Evolutionary conservation across 2,888 invertebrate genomes (phyloP).

Genomic region (Perdita meconis): DNA sequence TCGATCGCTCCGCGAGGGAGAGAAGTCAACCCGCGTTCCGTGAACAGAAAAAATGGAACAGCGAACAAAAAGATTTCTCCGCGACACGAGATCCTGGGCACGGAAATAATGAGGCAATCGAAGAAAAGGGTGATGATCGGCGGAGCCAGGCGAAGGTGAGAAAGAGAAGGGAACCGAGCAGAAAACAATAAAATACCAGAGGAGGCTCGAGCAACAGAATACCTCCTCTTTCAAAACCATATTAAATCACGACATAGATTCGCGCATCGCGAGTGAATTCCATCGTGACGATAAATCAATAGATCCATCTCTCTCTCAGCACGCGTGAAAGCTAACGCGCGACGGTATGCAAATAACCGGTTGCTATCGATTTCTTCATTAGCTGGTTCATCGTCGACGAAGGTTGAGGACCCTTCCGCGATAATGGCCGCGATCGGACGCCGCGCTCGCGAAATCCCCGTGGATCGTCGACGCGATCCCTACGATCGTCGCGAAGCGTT

Average conservation of each 20-base stretch:
- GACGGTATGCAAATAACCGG: slow-evolving; percentile 46
- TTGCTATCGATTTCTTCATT: slow-evolving; percentile 54
- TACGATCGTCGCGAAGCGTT: slow-evolving; percentile 23
- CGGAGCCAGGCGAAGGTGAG: slow-evolving; percentile 17
- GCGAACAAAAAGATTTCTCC: slow-evolving; percentile 64
- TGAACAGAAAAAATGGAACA: background rate
- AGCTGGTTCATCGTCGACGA: background rate
- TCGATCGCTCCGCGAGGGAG: slow-evolving; percentile 26
- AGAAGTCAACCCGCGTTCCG: background rate
- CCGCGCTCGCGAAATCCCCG: background rate
- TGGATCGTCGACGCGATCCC: too few species aligned
- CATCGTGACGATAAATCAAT: slow-evolving; percentile 61
- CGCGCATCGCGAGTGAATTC: slow-evolving; percentile 61
- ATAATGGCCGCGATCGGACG: background rate
- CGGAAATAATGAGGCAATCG: slow-evolving; percentile 54
- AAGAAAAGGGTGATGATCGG: slow-evolving; percentile 41
- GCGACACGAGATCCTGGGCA: slow-evolving; percentile 57
- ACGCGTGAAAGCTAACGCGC: slow-evolving; percentile 46
- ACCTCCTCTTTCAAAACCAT: slow-evolving; percentile 77
- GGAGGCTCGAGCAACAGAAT: slow-evolving; percentile 57
- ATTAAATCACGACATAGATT: slow-evolving; percentile 71
- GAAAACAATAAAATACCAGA: slow-evolving; percentile 75
- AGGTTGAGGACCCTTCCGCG: slow-evolving; percentile 6
- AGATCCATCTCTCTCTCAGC: slow-evolving; percentile 37
- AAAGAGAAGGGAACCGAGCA: slow-evolving; percentile 31